phyloP scores from a whole-genome alignment of 92 coral and sea anemone genomes.

The Phenganax marumi region DNA sequence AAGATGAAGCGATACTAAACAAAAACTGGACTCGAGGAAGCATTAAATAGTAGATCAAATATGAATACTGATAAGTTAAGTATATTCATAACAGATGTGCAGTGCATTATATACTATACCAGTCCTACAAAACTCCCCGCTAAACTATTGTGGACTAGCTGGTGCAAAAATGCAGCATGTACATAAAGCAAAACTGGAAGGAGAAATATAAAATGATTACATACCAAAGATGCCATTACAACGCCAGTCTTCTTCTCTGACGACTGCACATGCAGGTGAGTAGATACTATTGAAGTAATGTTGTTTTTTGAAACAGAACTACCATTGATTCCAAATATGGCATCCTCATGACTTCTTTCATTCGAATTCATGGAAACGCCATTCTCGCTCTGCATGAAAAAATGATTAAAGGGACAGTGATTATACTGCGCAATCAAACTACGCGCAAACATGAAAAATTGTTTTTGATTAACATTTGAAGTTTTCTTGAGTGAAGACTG shows the following conservation, averaged over 20 bases:
- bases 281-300: constrained; percentile 21
- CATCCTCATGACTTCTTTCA: constrained; percentile 73
- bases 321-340: constrained; percentile 69
- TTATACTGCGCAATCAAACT: neutral
- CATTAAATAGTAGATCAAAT: too few species aligned
- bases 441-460: too few species aligned
- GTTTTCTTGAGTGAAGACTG: too few species aligned
- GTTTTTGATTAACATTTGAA: too few species aligned
- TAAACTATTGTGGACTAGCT: too few species aligned
- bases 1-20: too few species aligned
- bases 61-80: too few species aligned
- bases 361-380: constrained; percentile 7
- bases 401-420: neutral
- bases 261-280: constrained; percentile 30
- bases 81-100: too few species aligned
- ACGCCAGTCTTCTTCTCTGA: constrained; percentile 62
- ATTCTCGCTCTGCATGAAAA: constrained; percentile 2
- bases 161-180: too few species aligned
- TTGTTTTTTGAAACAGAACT: neutral
- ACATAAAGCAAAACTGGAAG: neutral
- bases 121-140: too few species aligned
- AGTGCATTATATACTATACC: too few species aligned
- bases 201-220: constrained; percentile 14
- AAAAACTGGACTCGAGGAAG: too few species aligned
- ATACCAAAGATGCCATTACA: constrained; percentile 74